phyloP scores from a whole-genome alignment of 2,113 vertebrate genomes.

The Python bivittatus region DNA sequence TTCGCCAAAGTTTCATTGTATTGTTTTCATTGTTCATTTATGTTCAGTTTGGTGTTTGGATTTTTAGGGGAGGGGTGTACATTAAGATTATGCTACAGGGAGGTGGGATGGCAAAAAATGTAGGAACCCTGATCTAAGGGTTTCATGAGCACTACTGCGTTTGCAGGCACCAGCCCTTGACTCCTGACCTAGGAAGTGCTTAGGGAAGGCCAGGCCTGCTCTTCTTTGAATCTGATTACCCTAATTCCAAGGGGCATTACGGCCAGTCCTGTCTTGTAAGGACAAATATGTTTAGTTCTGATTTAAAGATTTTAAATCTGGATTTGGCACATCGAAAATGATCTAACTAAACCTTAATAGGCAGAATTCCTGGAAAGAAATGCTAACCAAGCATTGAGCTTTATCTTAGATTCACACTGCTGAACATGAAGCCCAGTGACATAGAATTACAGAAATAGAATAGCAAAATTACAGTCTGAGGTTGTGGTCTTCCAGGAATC shows the following conservation, averaged over 20 bases:
- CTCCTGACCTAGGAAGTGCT: background rate
- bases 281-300: background rate
- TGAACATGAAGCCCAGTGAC: background rate
- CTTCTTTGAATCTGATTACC: background rate
- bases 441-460: background rate
- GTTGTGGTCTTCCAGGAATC: background rate
- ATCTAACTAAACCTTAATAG: background rate
- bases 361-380: background rate
- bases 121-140: background rate
- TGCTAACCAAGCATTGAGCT: background rate
- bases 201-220: background rate
- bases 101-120: background rate
- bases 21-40: too few relatives aligned
- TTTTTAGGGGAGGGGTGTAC: too few relatives aligned
- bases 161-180: background rate
- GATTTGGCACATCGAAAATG: background rate
- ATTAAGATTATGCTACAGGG: background rate
- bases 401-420: background rate
- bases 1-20: too few relatives aligned
- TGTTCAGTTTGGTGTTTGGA: too few relatives aligned
- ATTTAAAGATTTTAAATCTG: background rate
- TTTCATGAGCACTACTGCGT: background rate
- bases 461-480: background rate
- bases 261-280: background rate
- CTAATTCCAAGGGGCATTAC: background rate